Evolutionary conservation across 2,113 vertebrate genomes (phyloP), one percentile per base, ranked within the genome.

Genomic region (Orycteropus afer): DNA sequence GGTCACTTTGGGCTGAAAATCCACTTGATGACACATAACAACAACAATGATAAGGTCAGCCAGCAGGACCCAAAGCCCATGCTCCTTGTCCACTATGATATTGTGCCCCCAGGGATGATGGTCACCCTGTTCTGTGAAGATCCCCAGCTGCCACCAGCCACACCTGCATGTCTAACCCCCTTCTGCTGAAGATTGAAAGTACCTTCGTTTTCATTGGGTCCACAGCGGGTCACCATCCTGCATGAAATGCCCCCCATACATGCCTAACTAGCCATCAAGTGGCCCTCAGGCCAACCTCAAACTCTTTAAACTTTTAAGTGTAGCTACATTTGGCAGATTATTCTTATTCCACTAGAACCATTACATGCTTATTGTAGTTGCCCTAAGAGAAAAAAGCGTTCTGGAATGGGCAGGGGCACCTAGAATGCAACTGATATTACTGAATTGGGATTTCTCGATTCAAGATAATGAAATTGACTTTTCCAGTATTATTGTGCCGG

Each of bases 381-480:
- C 89, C 82, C 89, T 78, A 23, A 59, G 85, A 90, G 67, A n/a
- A 86, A 92, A 71, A 79, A n/a, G 3, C 5, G 22, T 79, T 87
- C 63, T 47, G 71, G 40, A 79, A 93, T 34, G 40, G 37, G n/a
- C n/a, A n/a, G n/a, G 57, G 80, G 59, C 23, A 25, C 57, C 86
- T 34, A 1, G 77, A 13, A 71, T 29, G 57, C 47, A 81, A 69
- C 73, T 23, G 3, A 25, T 0, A 0, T 42, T 76, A 42, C 59
- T 9, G 77, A 59, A 42, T 57, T 51, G 0, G 18, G 13, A 22
- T 90, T 90, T 88, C 49, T 84, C 8, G 15, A 22, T n/a, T 37
- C 11, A 5, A 86, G 90, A 57, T 47, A n/a, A 32, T 5, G 18
- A 73, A 91, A 53, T 32, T 37, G 90, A 63, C 65, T 65, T 83